Conservation (phyloP, 1,140 invertebrate genomes). For the Brachionus plicatilis region DNA sequence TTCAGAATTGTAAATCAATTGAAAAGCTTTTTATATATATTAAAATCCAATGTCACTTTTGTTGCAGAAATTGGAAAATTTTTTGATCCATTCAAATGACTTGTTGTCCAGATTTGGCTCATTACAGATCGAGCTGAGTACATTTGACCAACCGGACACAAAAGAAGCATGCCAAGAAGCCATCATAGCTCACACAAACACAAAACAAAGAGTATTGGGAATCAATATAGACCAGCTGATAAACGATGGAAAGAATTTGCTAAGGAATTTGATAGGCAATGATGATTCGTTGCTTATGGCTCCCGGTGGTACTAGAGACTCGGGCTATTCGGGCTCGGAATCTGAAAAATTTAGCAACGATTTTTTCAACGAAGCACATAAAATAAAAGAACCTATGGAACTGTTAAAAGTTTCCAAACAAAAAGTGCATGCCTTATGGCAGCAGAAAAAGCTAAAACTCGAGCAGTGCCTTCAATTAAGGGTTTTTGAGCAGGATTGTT, state of each 20-base stretch:
- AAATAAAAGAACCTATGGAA: constrained; percentile 24
- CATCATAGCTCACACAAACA: constrained; percentile 16
- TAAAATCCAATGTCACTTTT: no score
- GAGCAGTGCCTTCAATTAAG: constrained; percentile 90
- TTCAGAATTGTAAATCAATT: constrained; percentile 66
- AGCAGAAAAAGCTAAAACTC: constrained; percentile 73
- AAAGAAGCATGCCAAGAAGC: constrained; percentile 19
- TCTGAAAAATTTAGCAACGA: constrained; percentile 13
- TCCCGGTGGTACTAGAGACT: background rate
- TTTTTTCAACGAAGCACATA: constrained; percentile 29
- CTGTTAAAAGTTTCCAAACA: background rate
- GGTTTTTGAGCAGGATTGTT: constrained; percentile 91
- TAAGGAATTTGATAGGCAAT: background rate
- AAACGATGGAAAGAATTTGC: constrained; percentile 17
- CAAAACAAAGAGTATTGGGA: constrained; percentile 10
- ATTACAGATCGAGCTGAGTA: constrained; percentile 11
- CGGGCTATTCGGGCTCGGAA: constrained; percentile 24
- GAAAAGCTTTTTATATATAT: background rate
- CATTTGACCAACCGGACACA: constrained; percentile 9
- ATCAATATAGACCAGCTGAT: constrained; percentile 29
- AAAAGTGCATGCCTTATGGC: constrained; percentile 58
- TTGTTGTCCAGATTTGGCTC: background rate
- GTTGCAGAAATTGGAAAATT: constrained; percentile 29
- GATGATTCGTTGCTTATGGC: background rate
- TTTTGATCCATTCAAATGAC: background rate